A percentile compares a stretch with the other conserved stretches of the same genome.
These are phyloP conservation scores for Poecile montanus DNA, from an alignment of 2,797 vertebrate species.

Conservation along the genomic window DNA sequence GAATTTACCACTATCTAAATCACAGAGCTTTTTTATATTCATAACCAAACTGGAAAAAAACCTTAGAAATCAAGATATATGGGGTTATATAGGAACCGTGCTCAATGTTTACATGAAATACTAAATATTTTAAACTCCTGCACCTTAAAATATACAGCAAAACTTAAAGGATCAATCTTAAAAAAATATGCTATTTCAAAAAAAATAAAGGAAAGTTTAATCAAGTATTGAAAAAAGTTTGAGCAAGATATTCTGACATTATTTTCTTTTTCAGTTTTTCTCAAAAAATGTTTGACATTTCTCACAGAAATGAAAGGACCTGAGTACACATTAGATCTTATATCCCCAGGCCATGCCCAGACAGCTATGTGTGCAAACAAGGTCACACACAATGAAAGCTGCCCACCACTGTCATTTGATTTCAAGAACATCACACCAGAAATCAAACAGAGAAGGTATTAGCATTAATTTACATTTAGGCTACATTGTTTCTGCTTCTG, in stretches of 20 bases:
- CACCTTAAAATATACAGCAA: neutral
- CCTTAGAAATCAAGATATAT: neutral
- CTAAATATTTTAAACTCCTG: neutral
- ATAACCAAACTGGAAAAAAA: neutral
- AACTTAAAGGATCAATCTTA: neutral
- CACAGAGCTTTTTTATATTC: neutral
- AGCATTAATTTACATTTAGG: neutral
- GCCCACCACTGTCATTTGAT: neutral
- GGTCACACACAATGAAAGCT: neutral
- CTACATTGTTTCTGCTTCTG: neutral
- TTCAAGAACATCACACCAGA: neutral
- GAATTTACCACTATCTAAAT: neutral
- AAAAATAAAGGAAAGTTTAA: neutral
- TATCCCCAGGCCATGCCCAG: neutral
- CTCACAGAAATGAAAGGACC: neutral
- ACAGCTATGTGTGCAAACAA: neutral
- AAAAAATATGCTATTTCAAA: neutral
- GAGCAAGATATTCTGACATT: neutral
- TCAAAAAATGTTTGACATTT: neutral
- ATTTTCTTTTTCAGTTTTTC: neutral
- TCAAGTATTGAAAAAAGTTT: neutral
- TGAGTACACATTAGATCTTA: neutral
- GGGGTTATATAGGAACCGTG: neutral
- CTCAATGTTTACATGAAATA: neutral
- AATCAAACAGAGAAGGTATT: neutral